These are phyloP conservation scores for Malacoraja senta DNA, from an alignment of 2,797 vertebrate species.

Conservation along the genomic window DNA sequence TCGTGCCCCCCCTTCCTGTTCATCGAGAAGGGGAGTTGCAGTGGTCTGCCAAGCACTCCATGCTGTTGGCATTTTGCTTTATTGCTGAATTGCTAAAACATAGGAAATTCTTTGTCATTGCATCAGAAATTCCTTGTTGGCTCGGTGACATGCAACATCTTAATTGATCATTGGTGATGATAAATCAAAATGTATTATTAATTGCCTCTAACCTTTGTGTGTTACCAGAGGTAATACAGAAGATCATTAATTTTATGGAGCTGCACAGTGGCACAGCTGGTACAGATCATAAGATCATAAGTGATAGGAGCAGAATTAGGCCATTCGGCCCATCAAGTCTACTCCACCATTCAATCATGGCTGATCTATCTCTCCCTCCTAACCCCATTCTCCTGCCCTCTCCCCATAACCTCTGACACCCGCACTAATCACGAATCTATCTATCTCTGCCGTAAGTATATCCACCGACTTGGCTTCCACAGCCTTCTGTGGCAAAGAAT, in stretches of 20 bases:
- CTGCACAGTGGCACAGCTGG: too few species aligned
- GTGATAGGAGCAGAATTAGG: too few species aligned
- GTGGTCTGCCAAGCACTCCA: background rate
- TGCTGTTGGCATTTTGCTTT: background rate
- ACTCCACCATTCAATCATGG: too few species aligned
- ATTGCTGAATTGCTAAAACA: conserved; percentile 18
- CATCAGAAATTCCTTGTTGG: background rate
- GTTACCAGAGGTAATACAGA: background rate
- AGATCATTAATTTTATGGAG: background rate
- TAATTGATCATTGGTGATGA: background rate
- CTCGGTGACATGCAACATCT: background rate
- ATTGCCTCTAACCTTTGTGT: background rate
- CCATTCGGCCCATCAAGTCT: too few species aligned
- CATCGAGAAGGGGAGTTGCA: background rate
- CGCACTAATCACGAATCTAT: too few species aligned
- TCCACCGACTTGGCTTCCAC: too few species aligned
- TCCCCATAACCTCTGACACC: too few species aligned
- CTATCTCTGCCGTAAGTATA: too few species aligned
- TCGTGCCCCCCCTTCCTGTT: background rate
- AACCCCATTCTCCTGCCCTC: too few species aligned
- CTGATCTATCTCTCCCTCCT: too few species aligned
- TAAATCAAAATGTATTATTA: background rate
- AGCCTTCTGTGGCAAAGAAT: too few species aligned
- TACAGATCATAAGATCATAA: too few species aligned
- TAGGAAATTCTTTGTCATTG: conserved; percentile 8